Conservation (phyloP, 2,797 vertebrate genomes). For the Enteromius anoplus region DNA sequence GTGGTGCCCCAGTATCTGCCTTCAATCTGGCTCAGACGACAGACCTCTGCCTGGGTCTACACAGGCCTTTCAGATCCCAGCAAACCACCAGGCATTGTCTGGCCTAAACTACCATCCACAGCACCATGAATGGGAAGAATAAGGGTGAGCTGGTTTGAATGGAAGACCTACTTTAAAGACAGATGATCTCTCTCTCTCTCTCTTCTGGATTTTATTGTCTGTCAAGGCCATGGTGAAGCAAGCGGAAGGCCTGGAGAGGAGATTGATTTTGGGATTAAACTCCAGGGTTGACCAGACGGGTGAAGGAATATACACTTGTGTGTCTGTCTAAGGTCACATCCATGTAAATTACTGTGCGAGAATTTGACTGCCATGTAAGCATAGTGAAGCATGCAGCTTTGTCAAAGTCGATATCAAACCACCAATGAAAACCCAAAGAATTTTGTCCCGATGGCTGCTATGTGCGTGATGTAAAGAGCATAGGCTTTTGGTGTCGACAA, state of each 20-base stretch:
- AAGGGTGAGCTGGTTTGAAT: slow-evolving; percentile 41
- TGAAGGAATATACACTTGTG: slow-evolving; percentile 31
- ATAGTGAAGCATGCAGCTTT: neutral
- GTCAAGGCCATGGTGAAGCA: slow-evolving; percentile 58
- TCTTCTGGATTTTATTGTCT: slow-evolving; percentile 35
- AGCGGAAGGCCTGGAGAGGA: slow-evolving; percentile 39
- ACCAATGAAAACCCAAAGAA: neutral
- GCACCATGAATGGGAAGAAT: slow-evolving; percentile 66
- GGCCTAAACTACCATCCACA: slow-evolving; percentile 47
- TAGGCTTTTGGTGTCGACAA: neutral
- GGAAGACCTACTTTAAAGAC: slow-evolving; percentile 69
- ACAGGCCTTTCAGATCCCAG: slow-evolving; percentile 18
- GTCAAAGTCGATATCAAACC: neutral
- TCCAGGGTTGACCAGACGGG: slow-evolving; percentile 33
- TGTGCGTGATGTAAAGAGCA: neutral
- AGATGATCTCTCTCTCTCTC: slow-evolving; percentile 44
- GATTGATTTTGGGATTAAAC: slow-evolving; percentile 62
- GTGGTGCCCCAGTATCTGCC: slow-evolving; percentile 7
- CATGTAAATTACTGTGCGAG: slow-evolving; percentile 29
- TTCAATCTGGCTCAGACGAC: slow-evolving; percentile 7
- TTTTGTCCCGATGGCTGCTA: neutral
- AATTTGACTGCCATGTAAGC: slow-evolving; percentile 13
- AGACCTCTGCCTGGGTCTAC: slow-evolving; percentile 28
- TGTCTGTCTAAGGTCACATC: slow-evolving; percentile 4
- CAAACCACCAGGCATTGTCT: slow-evolving; percentile 65